Percentiles rank a stretch among this genome's conserved stretches.
Conservation (phyloP, 2,888 invertebrate genomes). For the Aphodius granarius region DNA sequence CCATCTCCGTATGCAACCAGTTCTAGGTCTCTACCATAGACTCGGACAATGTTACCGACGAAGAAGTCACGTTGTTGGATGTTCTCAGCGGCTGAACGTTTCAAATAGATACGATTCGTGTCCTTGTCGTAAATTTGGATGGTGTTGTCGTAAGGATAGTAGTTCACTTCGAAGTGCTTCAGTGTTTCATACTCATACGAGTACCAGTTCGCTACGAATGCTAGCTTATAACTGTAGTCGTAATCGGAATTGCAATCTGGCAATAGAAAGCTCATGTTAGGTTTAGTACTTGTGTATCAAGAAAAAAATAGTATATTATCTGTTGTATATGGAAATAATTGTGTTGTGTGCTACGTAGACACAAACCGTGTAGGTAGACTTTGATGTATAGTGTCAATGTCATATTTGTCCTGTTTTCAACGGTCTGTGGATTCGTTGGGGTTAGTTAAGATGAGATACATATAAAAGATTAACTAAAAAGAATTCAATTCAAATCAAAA, state of each 20-base stretch:
- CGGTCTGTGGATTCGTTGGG: too few species aligned
- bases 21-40: constrained; percentile 74
- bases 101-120: constrained; percentile 53
- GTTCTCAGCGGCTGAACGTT: constrained; percentile 69
- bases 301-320: too few species aligned
- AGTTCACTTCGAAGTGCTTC: constrained; percentile 76
- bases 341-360: too few species aligned
- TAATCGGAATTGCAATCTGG: constrained; percentile 44
- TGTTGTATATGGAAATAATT: too few species aligned
- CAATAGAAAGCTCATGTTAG: background rate
- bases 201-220: constrained; percentile 84
- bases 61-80: constrained; percentile 69
- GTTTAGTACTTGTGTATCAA: too few species aligned
- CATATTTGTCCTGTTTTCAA: too few species aligned
- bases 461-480: too few species aligned
- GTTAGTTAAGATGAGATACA: too few species aligned
- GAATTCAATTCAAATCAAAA: too few species aligned
- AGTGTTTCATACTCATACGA: constrained; percentile 76
- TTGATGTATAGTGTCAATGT: too few species aligned
- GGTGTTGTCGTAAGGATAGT: constrained; percentile 74
- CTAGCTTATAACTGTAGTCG: constrained; percentile 59
- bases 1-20: constrained; percentile 74
- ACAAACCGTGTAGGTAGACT: too few species aligned
- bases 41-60: constrained; percentile 70
- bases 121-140: constrained; percentile 67